phyloP scores from a whole-genome alignment of 2,888 invertebrate genomes.

The Trachelus stipa region DNA sequence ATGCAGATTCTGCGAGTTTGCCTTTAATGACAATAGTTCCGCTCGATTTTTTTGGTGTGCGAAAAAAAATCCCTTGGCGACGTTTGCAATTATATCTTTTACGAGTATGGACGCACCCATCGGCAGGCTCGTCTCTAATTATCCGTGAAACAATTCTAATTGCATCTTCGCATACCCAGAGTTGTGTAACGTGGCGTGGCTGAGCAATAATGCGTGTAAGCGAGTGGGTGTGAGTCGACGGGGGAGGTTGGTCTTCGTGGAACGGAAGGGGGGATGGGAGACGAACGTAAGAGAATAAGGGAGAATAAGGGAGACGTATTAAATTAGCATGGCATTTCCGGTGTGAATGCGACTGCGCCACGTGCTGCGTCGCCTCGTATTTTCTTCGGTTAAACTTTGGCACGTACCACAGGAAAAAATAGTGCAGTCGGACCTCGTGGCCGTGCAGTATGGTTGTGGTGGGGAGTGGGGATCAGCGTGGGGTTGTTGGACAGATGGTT shows the following conservation, averaged over 20 bases:
- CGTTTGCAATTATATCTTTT: slow-evolving; percentile 5
- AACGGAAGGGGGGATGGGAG: slow-evolving; percentile 22
- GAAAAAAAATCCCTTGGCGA: slow-evolving; percentile 12
- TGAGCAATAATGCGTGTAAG: background rate
- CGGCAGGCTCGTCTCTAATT: slow-evolving; percentile 43
- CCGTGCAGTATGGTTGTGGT: slow-evolving; percentile 12
- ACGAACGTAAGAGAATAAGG: slow-evolving; percentile 14
- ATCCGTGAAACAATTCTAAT: slow-evolving; percentile 57
- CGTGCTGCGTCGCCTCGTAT: slow-evolving; percentile 1
- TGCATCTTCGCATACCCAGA: slow-evolving; percentile 34
- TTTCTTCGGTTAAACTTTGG: slow-evolving; percentile 1
- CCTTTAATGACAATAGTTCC: background rate
- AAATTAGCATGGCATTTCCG: slow-evolving; percentile 46
- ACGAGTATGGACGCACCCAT: slow-evolving; percentile 32
- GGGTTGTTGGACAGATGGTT: slow-evolving; percentile 60
- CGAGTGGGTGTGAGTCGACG: slow-evolving; percentile 12
- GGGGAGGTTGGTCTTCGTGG: slow-evolving; percentile 16
- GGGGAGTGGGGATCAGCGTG: slow-evolving; percentile 24
- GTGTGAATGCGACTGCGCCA: slow-evolving; percentile 9
- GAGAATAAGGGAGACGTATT: slow-evolving; percentile 26
- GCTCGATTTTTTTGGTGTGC: background rate
- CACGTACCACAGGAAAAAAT: slow-evolving; percentile 5
- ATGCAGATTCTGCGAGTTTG: background rate
- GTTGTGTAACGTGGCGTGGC: background rate
- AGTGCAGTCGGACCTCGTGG: background rate